phyloP scores from a whole-genome alignment of 1,140 invertebrate genomes.

The Drosophila ercepeae region DNA sequence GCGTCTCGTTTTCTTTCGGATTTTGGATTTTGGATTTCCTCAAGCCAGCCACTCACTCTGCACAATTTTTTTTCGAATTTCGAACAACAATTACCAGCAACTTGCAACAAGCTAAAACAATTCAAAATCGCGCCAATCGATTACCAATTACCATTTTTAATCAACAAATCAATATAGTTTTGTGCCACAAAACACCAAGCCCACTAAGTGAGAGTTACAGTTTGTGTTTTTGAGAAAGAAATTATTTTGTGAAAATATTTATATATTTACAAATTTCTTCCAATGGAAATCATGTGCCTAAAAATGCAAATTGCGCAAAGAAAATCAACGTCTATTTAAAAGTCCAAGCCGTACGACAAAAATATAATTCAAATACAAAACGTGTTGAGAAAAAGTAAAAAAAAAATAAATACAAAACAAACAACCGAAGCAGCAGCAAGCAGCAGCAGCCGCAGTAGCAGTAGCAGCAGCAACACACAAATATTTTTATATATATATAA shows the following conservation, averaged over 20 bases:
- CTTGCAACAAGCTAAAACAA: slow-evolving; percentile 9
- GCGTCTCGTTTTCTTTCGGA: slow-evolving; percentile 43
- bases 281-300: slow-evolving; percentile 81
- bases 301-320: slow-evolving; percentile 81
- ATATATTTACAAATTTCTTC: slow-evolving; percentile 73
- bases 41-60: slow-evolving; percentile 11
- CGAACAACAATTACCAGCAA: slow-evolving; percentile 14
- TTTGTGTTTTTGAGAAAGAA: slow-evolving; percentile 5
- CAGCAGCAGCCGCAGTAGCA: slow-evolving; percentile 9
- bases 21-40: slow-evolving; percentile 14
- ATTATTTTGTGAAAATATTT: slow-evolving; percentile 58
- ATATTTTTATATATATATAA: slow-evolving; percentile 61
- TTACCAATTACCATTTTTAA: neutral
- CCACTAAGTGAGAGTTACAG: slow-evolving; percentile 7
- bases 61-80: slow-evolving; percentile 40
- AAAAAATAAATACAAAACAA: slow-evolving; percentile 47
- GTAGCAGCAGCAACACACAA: slow-evolving; percentile 31
- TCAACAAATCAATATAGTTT: neutral
- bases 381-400: slow-evolving; percentile 67
- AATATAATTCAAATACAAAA: slow-evolving; percentile 78
- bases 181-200: neutral
- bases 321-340: slow-evolving; percentile 80
- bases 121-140: slow-evolving; percentile 11
- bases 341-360: slow-evolving; percentile 52
- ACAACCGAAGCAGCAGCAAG: slow-evolving; percentile 30